Evolutionary conservation across 2,797 vertebrate genomes (phyloP).

Genomic region (Lateolabrax maculatus): DNA sequence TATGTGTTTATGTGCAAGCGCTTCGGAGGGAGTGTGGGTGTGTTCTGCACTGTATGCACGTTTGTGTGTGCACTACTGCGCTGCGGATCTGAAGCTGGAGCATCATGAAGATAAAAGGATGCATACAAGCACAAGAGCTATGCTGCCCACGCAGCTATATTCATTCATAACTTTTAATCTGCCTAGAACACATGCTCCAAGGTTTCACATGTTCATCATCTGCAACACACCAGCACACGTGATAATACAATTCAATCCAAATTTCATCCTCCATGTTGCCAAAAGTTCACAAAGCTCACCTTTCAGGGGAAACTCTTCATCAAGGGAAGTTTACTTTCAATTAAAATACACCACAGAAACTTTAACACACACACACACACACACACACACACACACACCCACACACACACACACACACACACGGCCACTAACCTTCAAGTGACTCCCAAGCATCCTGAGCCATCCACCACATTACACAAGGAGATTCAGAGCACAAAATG

Average conservation of each 20-base stretch:
- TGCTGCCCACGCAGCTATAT: neutral
- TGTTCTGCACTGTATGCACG: neutral
- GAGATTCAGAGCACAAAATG: constrained; percentile 65
- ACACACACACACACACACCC: constrained; percentile 49
- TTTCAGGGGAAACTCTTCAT: constrained; percentile 63
- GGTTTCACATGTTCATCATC: neutral
- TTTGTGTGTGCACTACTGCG: neutral
- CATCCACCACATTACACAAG: constrained; percentile 47
- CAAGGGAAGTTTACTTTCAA: constrained; percentile 71
- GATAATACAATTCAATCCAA: constrained; percentile 4
- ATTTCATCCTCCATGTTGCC: constrained; percentile 14
- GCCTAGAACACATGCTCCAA: neutral
- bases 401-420: constrained; percentile 46
- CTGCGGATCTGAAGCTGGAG: neutral
- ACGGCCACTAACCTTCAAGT: constrained; percentile 57
- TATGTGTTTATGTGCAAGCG: neutral
- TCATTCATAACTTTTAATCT: neutral
- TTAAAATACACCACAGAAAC: constrained; percentile 60
- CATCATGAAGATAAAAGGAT: neutral
- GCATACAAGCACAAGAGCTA: neutral
- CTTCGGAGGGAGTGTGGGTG: constrained; percentile 7
- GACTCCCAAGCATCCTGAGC: constrained; percentile 62
- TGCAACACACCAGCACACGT: neutral
- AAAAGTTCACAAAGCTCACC: constrained; percentile 45
- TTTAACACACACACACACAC: constrained; percentile 20